Percentiles rank a stretch among this genome's conserved stretches.
These are phyloP conservation scores for Leptopterna dolabrata DNA, from an alignment of 2,888 invertebrate genomes.

Conservation along the genomic window DNA sequence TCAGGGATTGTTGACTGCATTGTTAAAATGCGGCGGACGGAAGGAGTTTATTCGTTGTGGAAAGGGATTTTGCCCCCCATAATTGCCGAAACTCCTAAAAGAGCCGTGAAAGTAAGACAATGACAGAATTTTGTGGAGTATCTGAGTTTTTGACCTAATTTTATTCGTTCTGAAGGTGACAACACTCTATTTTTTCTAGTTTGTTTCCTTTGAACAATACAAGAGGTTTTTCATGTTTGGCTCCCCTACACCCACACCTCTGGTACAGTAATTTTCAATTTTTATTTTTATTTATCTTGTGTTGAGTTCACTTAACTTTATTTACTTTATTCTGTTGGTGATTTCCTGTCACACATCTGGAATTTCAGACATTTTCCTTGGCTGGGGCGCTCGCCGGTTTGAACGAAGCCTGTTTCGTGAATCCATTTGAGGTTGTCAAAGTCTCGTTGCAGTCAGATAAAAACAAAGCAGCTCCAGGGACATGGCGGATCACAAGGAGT, in stretches of 20 bases:
- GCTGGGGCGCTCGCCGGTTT: slow-evolving; percentile 90
- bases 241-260: slow-evolving; percentile 77
- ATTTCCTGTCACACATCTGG: neutral
- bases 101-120: slow-evolving; percentile 81
- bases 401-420: slow-evolving; percentile 91
- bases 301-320: neutral
- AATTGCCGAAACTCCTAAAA: slow-evolving; percentile 92
- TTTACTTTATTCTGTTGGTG: neutral
- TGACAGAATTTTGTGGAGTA: neutral
- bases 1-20: slow-evolving; percentile 88
- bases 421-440: slow-evolving; percentile 96
- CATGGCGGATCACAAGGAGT: slow-evolving; percentile 82
- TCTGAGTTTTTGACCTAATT: neutral
- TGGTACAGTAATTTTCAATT: slow-evolving; percentile 71
- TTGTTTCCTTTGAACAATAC: slow-evolving; percentile 93
- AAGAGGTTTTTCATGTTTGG: slow-evolving; percentile 87
- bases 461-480: slow-evolving; percentile 76
- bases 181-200: slow-evolving; percentile 68
- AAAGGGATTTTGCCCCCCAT: slow-evolving; percentile 95
- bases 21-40: slow-evolving; percentile 85
- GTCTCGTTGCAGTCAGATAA: slow-evolving; percentile 86
- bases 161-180: slow-evolving; percentile 8
- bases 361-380: slow-evolving; percentile 82
- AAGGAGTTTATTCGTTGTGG: slow-evolving; percentile 88
- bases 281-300: neutral